Evolutionary conservation across 2,797 vertebrate species (phyloP), one percentile per base, ranked within the genome.

Genomic region (Gambusia yucatana): DNA sequence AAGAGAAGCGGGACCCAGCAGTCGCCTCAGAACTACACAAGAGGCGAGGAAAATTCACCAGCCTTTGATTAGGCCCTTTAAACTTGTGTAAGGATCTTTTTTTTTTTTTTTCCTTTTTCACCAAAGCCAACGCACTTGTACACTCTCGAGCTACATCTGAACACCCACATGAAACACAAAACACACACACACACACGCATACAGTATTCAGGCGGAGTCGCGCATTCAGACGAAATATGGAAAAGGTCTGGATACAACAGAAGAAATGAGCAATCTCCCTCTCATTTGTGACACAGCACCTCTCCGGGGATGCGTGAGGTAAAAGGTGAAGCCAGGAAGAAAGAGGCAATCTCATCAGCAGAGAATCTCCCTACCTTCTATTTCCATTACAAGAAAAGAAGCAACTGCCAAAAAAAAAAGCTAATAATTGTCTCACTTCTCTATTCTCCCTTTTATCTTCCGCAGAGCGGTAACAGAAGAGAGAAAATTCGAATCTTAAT

Each of bases 61-160:
- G 86, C 76, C 86, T 92, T 92, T 93, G 92, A 94, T 92, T 89
- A 89, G 85, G 43, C 89, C 89, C 88, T 89, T 94, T 89, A 93
- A 88, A 92, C 78, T 46, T 1, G 71, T 82, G 90, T 87, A 85
- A 78, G 81, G 77, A 83, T 76, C 73, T 69, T 79, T 72, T 47
- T 48, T 50, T 48, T 48, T 6, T 83, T 36, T 25, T 3, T 13
- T 14, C 36, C 36, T 73, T 86, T 75, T 73, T 9, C 33, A 47
- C 75, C 76, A 70, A 83, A 86, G 78, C 72, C 82, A 84, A 84
- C 83, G 81, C 84, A 77, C 75, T 74, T 55, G 79, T 83, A 81
- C 83, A 82, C 83, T 82, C 77, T 76, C 57, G 46, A 82, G 76
- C 76, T 47, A 41, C 83, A 86, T 76, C 81, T 84, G 83, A 84